Percentiles rank a stretch among this genome's conserved stretches.
These are phyloP conservation scores for Notothenia rossii DNA, from an alignment of 2,113 vertebrate genomes.

Conservation along the genomic window DNA sequence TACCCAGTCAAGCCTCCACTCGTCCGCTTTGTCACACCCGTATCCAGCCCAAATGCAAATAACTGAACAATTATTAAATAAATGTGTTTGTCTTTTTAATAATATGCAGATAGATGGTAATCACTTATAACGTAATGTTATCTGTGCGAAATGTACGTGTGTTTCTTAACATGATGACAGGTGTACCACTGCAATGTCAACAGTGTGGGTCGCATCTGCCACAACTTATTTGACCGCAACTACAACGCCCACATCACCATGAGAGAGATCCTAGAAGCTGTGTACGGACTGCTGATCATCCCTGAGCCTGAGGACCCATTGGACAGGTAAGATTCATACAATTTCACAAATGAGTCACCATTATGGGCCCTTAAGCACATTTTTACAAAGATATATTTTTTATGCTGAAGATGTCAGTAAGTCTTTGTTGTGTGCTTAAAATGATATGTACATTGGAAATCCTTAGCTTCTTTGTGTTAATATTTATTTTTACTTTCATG, in stretches of 20 bases:
- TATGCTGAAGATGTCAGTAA: too few species aligned
- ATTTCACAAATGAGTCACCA: too few species aligned
- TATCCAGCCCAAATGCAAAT: conserved; percentile 65
- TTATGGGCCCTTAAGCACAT: too few species aligned
- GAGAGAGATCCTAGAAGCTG: conserved; percentile 74
- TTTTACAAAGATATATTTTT: too few species aligned
- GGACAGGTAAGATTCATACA: too few species aligned
- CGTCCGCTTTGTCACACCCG: conserved; percentile 72
- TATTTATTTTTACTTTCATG: too few species aligned
- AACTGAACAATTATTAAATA: not conserved
- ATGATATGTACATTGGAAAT: too few species aligned
- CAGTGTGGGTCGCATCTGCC: conserved; percentile 78
- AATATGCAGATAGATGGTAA: not conserved
- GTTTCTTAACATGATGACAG: conserved; percentile 63
- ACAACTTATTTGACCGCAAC: conserved; percentile 79
- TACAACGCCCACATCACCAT: conserved; percentile 78
- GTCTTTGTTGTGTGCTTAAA: too few species aligned
- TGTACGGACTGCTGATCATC: conserved; percentile 77
- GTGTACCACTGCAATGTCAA: conserved; percentile 81
- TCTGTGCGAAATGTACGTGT: not conserved
- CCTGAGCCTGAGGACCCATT: conserved; percentile 78
- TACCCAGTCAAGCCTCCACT: conserved; percentile 78
- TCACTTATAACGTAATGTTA: not conserved
- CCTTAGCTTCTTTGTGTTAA: too few species aligned
- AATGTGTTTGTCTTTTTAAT: not conserved